These are phyloP conservation scores for Drosophila sturtevanti DNA, from an alignment of 1,140 invertebrate species.

Conservation along the genomic window DNA sequence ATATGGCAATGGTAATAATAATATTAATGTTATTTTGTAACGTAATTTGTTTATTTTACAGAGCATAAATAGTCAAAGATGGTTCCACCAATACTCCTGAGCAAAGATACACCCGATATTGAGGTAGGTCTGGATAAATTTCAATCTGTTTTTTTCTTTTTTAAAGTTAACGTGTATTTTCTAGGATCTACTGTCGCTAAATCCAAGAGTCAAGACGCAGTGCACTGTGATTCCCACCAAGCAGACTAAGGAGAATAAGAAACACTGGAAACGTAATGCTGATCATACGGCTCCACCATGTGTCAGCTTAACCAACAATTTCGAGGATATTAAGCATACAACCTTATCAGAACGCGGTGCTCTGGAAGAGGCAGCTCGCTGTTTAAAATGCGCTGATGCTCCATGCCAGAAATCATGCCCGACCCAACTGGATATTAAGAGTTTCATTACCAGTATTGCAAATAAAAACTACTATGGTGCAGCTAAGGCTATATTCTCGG, in stretches of 20 bases:
- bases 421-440: conserved; percentile 98
- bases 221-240: conserved; percentile 91
- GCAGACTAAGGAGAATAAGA: conserved; percentile 93
- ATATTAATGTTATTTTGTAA: no score
- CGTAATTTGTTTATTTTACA: neutral
- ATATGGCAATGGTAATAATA: no score
- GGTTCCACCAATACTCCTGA: conserved; percentile 84
- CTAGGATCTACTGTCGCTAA: conserved; percentile 92
- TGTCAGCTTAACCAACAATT: conserved; percentile 92
- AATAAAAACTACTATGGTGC: conserved; percentile 99
- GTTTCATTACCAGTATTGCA: conserved; percentile 97
- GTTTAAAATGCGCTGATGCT: conserved; percentile 98
- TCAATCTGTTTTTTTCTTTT: no score
- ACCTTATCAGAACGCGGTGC: conserved; percentile 97
- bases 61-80: conserved; percentile 31
- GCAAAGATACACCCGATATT: conserved; percentile 87
- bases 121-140: conserved; percentile 84
- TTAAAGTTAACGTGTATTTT: neutral
- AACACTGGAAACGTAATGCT: conserved; percentile 97
- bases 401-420: conserved; percentile 99
- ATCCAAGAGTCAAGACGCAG: conserved; percentile 90
- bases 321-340: conserved; percentile 98
- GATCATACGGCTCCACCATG: conserved; percentile 89
- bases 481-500: conserved; percentile 97
- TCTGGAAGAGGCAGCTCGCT: conserved; percentile 94